These are phyloP conservation scores for Oscheius sp. DNA, from an alignment of 2,888 invertebrate species.

Conservation along the genomic window DNA sequence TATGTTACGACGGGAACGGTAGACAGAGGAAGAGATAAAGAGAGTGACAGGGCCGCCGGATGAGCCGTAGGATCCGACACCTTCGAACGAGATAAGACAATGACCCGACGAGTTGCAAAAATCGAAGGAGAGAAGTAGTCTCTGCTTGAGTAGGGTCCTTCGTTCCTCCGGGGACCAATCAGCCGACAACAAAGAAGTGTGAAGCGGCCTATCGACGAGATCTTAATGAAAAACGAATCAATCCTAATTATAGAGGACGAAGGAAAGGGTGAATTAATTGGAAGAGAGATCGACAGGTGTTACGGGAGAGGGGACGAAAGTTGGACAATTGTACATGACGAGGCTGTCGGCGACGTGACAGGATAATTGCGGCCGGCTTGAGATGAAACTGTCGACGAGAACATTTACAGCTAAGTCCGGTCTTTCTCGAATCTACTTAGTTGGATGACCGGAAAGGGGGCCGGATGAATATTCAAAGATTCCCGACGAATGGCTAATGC, in stretches of 20 bases:
- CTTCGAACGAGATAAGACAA: not conserved
- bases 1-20: not conserved
- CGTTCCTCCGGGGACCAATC: slow-evolving; percentile 21
- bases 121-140: slow-evolving; percentile 17
- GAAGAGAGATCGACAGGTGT: slow-evolving; percentile 28
- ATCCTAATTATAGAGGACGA: not conserved
- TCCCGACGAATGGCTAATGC: slow-evolving; percentile 6
- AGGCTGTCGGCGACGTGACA: not conserved
- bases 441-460: not conserved
- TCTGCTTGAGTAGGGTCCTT: slow-evolving; percentile 1
- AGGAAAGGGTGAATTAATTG: slow-evolving; percentile 23
- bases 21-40: not conserved
- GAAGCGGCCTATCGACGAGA: slow-evolving; percentile 8
- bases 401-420: not conserved
- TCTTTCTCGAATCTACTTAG: not conserved
- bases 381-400: slow-evolving; percentile 9
- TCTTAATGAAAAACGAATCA: not conserved
- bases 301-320: slow-evolving; percentile 13
- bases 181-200: slow-evolving; percentile 24
- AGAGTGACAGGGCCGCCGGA: not conserved
- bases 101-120: not conserved
- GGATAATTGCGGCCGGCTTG: slow-evolving; percentile 18
- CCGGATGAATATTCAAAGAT: not conserved
- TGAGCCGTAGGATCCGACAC: not conserved
- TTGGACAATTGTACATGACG: slow-evolving; percentile 15